A percentile compares a stretch with the other conserved stretches of the same genome.
These are phyloP conservation scores for roundworm (Caenorhabditis elegans) DNA, from an alignment of 1,140 invertebrate species.

Conservation along the genomic window DNA sequence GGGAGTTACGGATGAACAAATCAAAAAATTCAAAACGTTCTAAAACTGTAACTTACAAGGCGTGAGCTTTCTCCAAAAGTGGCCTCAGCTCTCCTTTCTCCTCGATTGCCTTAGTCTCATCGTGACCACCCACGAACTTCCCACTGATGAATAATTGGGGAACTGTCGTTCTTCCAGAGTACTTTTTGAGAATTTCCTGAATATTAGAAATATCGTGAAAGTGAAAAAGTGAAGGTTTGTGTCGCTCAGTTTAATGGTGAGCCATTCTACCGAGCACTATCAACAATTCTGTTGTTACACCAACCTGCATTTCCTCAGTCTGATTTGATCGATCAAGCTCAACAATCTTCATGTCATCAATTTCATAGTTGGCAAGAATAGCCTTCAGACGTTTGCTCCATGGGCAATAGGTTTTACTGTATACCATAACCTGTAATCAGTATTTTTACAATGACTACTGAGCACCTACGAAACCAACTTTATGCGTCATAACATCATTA, in stretches of 20 bases:
- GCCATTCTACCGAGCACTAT: no score
- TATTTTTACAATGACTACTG: not conserved
- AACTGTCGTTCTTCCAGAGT: constrained; percentile 48
- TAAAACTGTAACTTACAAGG: constrained; percentile 28
- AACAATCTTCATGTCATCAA: constrained; percentile 50
- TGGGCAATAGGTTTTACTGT: constrained; percentile 55
- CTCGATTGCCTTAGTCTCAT: constrained; percentile 47
- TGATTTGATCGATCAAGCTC: constrained; percentile 44
- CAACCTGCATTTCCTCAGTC: constrained; percentile 46
- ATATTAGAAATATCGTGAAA: no score
- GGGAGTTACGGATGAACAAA: no score
- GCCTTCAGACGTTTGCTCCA: constrained; percentile 47
- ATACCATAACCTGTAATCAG: constrained; percentile 48
- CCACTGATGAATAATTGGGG: constrained; percentile 54
- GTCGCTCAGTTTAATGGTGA: no score
- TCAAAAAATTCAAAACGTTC: no score
- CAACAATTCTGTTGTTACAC: no score
- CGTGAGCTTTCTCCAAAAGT: constrained; percentile 29
- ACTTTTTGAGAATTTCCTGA: constrained; percentile 46
- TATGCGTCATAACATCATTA: constrained; percentile 11
- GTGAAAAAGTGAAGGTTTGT: no score
- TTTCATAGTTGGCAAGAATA: constrained; percentile 46
- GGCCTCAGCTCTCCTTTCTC: constrained; percentile 43
- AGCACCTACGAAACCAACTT: not conserved
- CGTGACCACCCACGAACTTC: constrained; percentile 53